A percentile compares a stretch with the other conserved stretches of the same genome.
Evolutionary conservation across 2,797 vertebrate species (phyloP).

Genomic region (Hydrocynus forskahlii): DNA sequence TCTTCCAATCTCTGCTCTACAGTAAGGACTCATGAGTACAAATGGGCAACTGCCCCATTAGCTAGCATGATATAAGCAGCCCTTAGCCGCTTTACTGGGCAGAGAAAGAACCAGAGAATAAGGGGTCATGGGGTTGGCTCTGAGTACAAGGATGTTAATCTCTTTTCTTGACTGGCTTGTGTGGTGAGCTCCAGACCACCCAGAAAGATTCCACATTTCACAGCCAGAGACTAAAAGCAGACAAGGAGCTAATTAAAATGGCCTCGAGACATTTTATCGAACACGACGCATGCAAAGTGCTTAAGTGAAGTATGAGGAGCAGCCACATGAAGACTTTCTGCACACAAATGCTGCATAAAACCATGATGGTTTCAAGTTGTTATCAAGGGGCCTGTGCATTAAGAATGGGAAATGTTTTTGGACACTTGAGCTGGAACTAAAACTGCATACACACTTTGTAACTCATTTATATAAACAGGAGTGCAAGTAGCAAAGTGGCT

Average conservation of each 20-base stretch:
- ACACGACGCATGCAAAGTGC: slow-evolving; percentile 14
- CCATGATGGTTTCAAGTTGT: neutral
- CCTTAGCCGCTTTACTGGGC: neutral
- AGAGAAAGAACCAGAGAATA: slow-evolving; percentile 14
- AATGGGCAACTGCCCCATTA: slow-evolving; percentile 2
- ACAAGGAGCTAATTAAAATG: slow-evolving; percentile 33
- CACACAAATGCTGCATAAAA: slow-evolving; percentile 2
- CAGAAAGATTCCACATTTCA: slow-evolving; percentile 17
- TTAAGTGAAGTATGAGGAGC: neutral
- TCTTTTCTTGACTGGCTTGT: slow-evolving; percentile 29
- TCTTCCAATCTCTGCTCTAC: no score
- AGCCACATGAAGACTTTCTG: neutral
- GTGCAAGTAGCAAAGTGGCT: neutral
- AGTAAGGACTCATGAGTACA: neutral
- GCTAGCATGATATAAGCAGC: neutral
- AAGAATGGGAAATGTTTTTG: neutral
- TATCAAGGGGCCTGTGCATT: neutral
- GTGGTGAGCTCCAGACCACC: slow-evolving; percentile 28
- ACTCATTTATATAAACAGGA: neutral
- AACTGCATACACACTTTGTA: neutral
- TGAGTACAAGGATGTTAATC: slow-evolving; percentile 29
- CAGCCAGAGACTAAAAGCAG: slow-evolving; percentile 27
- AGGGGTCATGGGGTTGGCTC: slow-evolving; percentile 36
- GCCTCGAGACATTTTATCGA: slow-evolving; percentile 10
- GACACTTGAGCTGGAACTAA: neutral